Conservation (phyloP, 2,113 vertebrate species). For the Osmerus mordax region DNA sequence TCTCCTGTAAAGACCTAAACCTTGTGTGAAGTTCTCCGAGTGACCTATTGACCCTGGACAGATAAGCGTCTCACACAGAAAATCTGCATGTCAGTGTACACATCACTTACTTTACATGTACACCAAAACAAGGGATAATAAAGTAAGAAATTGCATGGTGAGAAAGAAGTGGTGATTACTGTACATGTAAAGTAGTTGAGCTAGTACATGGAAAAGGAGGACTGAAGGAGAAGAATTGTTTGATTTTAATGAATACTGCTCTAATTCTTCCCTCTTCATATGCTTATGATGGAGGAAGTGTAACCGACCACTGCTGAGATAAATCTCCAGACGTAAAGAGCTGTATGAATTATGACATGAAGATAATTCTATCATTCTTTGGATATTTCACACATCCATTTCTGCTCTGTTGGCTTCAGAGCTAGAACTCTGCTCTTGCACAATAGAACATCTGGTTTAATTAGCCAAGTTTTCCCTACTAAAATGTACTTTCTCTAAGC, state of each 20-base stretch:
- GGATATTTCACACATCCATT: constrained; percentile 53
- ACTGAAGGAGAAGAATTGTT: constrained; percentile 45
- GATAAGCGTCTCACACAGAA: too few species aligned
- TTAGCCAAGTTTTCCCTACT: constrained; percentile 61
- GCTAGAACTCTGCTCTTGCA: constrained; percentile 46
- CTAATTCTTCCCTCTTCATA: constrained; percentile 55
- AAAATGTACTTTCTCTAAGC: constrained; percentile 60
- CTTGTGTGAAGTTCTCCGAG: too few species aligned
- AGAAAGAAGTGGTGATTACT: too few species aligned
- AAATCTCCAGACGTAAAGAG: constrained; percentile 52
- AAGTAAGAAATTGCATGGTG: too few species aligned
- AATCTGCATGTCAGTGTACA: too few species aligned
- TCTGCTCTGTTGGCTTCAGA: constrained; percentile 53
- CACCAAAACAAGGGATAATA: too few species aligned
- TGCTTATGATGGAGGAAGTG: constrained; percentile 61
- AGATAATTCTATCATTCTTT: constrained; percentile 61
- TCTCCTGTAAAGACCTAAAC: too few species aligned
- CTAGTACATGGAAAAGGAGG: constrained; percentile 34
- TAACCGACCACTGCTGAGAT: constrained; percentile 62
- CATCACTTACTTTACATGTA: too few species aligned
- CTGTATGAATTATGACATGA: constrained; percentile 52
- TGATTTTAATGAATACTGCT: constrained; percentile 59
- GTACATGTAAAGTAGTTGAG: constrained; percentile 11
- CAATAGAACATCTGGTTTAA: constrained; percentile 66
- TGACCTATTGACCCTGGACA: too few species aligned